phyloP scores from a whole-genome alignment of 2,797 vertebrate genomes.

The Myotis findleyi region DNA sequence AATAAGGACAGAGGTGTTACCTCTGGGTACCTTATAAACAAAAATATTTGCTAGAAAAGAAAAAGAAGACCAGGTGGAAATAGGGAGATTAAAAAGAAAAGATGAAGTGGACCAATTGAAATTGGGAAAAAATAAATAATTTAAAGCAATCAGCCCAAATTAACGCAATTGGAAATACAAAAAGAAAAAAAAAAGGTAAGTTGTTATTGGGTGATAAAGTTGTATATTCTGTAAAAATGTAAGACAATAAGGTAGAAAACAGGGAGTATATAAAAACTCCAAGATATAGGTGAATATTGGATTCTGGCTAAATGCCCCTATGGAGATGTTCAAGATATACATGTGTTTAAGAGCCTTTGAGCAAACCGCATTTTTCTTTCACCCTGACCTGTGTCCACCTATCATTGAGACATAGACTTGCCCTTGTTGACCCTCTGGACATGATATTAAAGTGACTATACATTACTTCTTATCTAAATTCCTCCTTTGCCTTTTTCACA shows the following conservation, averaged over 20 bases:
- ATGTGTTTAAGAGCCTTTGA: background rate
- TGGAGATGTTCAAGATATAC: background rate
- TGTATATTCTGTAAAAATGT: background rate
- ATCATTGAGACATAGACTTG: background rate
- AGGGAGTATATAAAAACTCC: background rate
- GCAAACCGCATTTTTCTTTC: background rate
- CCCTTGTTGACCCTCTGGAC: background rate
- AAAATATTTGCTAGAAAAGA: slow-evolving; percentile 7
- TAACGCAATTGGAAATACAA: background rate
- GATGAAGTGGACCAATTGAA: background rate
- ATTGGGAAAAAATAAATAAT: background rate
- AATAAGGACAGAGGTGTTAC: background rate
- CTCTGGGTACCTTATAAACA: background rate
- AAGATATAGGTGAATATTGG: background rate
- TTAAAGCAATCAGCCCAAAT: background rate
- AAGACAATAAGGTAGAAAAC: background rate
- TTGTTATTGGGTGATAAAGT: background rate
- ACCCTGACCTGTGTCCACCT: background rate
- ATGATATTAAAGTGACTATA: background rate
- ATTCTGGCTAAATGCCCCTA: background rate
- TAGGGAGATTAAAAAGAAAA: background rate
- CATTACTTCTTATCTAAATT: background rate
- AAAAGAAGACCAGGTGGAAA: background rate
- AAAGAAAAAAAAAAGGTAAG: background rate
- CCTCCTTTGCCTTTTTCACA: background rate